Evolutionary conservation across 64 coral and sea anemone genomes (phyloP).

Genomic region (Porites australiensis): DNA sequence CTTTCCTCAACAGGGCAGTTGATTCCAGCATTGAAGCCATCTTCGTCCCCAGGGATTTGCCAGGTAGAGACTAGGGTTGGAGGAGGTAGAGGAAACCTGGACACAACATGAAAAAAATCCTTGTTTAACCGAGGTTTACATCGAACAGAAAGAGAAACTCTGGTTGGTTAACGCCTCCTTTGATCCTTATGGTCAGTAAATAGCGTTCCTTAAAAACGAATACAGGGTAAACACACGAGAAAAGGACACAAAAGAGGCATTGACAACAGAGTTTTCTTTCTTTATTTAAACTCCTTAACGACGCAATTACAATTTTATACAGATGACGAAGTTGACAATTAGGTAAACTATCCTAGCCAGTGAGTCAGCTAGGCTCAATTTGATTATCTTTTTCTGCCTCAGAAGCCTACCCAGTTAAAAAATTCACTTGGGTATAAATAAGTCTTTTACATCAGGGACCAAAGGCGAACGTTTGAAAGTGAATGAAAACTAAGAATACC

Average conservation of each 20-base stretch:
- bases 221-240: background rate
- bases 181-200: background rate
- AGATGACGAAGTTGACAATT: too few species aligned
- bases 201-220: background rate
- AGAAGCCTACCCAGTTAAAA: too few species aligned
- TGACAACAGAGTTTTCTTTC: constrained; percentile 41
- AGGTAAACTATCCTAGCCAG: too few species aligned
- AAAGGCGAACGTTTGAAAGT: too few species aligned
- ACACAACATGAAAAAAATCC: background rate
- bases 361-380: too few species aligned
- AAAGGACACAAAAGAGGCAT: constrained; percentile 1
- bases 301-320: background rate
- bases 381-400: too few species aligned
- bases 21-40: constrained; percentile 67
- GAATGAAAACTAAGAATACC: too few species aligned
- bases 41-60: constrained; percentile 80
- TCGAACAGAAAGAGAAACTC: constrained; percentile 5
- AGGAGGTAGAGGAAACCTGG: constrained; percentile 79
- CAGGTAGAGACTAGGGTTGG: constrained; percentile 83
- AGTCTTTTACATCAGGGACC: too few species aligned
- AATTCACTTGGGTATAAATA: too few species aligned
- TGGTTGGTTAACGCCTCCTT: constrained; percentile 20
- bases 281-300: background rate
- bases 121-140: background rate
- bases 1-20: constrained; percentile 91